A percentile compares a stretch with the other conserved stretches of the same genome.
Conservation (phyloP, 1,140 invertebrate genomes). For the Meloidogyne exigua region DNA sequence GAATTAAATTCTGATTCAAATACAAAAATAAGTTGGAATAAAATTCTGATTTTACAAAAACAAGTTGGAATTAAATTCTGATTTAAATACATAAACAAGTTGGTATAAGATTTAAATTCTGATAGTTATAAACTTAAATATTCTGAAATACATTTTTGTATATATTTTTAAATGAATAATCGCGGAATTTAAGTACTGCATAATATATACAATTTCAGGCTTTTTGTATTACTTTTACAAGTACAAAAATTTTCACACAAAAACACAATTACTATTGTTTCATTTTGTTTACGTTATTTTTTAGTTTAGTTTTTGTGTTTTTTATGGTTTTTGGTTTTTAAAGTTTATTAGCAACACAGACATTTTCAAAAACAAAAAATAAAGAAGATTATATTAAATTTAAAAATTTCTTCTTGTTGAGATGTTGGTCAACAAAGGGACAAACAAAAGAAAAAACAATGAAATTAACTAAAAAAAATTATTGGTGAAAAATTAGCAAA, state of each 20-base stretch:
- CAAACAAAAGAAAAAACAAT: background rate
- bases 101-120: no score
- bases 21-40: no score
- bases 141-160: background rate
- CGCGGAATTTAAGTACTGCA: background rate
- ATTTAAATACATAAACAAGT: no score
- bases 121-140: background rate
- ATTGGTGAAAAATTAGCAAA: background rate
- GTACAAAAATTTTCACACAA: background rate
- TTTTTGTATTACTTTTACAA: background rate
- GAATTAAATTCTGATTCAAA: no score
- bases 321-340: background rate
- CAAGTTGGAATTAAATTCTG: background rate
- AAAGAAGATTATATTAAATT: slow-evolving; percentile 2
- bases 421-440: background rate
- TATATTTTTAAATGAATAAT: background rate
- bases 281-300: background rate
- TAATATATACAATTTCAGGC: background rate
- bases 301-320: no score
- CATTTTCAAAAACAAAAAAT: background rate
- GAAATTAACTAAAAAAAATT: background rate
- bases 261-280: background rate
- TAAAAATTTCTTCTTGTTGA: background rate
- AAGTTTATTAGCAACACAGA: background rate
- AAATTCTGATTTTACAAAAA: background rate